phyloP scores from a whole-genome alignment of 2,888 invertebrate genomes.

The Oscheius sp. region DNA sequence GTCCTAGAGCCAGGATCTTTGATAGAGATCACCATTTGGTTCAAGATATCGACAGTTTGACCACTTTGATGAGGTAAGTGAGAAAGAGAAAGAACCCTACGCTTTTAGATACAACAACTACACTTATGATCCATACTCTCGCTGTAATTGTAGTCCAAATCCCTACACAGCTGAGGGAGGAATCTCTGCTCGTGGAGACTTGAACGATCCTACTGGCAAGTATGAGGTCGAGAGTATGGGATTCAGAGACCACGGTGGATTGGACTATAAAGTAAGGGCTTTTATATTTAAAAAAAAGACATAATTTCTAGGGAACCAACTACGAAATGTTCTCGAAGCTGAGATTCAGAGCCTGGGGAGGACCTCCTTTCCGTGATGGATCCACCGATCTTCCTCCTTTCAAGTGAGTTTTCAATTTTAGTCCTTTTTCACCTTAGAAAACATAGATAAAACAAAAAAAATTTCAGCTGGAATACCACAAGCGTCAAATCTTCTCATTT shows the following conservation, averaged over 20 bases:
- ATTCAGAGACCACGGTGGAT: slow-evolving; percentile 79
- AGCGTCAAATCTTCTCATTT: slow-evolving; percentile 76
- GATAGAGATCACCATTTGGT: slow-evolving; percentile 76
- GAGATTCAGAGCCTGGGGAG: slow-evolving; percentile 76
- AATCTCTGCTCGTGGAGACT: slow-evolving; percentile 79
- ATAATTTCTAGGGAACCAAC: slow-evolving; percentile 55
- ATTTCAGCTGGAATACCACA: slow-evolving; percentile 78
- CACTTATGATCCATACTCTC: slow-evolving; percentile 78
- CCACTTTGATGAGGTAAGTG: slow-evolving; percentile 74
- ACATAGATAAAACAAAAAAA: not conserved
- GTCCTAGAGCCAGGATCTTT: slow-evolving; percentile 70
- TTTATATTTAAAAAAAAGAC: not conserved
- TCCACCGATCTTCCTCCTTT: slow-evolving; percentile 80
- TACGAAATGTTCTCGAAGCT: slow-evolving; percentile 69
- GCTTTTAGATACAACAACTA: slow-evolving; percentile 78
- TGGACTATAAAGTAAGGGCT: slow-evolving; percentile 77
- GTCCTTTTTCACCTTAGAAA: no score
- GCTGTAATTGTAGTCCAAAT: slow-evolving; percentile 75
- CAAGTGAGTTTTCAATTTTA: slow-evolving; percentile 70
- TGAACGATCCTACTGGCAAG: slow-evolving; percentile 78
- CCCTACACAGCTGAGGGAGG: slow-evolving; percentile 81
- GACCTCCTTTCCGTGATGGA: slow-evolving; percentile 77
- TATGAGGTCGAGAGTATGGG: slow-evolving; percentile 79
- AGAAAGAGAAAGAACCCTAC: not conserved
- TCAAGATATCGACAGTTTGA: slow-evolving; percentile 76